phyloP scores from a whole-genome alignment of 1,140 invertebrate genomes.

The Drosophila melanica region DNA sequence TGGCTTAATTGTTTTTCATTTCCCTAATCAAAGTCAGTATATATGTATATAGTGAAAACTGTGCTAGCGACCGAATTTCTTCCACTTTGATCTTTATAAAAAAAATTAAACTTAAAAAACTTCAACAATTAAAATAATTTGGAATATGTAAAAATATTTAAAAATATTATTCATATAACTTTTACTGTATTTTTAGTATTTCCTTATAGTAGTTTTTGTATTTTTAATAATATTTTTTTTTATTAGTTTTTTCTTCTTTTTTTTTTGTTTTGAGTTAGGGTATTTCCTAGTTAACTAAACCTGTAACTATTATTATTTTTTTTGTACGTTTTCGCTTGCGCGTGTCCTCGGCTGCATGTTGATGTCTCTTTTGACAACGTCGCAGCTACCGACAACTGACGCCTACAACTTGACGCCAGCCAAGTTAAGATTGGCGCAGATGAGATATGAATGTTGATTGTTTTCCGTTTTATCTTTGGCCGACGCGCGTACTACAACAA shows the following conservation, averaged over 20 bases:
- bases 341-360: slow-evolving; percentile 61
- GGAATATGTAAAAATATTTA: not conserved
- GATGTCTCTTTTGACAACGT: slow-evolving; percentile 52
- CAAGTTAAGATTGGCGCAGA: slow-evolving; percentile 10
- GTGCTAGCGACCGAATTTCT: no score
- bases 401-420: slow-evolving; percentile 62
- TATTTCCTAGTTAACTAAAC: slow-evolving; percentile 4
- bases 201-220: no score
- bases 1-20: no score
- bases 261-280: not conserved
- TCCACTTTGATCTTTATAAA: no score
- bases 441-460: slow-evolving; percentile 47
- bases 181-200: not conserved
- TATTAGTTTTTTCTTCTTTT: not conserved
- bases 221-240: no score
- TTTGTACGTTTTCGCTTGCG: slow-evolving; percentile 41
- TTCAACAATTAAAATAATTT: not conserved
- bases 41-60: no score
- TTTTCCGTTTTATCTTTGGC: slow-evolving; percentile 40
- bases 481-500: slow-evolving; percentile 49
- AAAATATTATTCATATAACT: not conserved
- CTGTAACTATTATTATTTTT: slow-evolving; percentile 9
- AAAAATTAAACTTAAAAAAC: not conserved
- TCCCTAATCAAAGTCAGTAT: no score
- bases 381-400: slow-evolving; percentile 57